phyloP scores from a whole-genome alignment of 2,888 invertebrate species.

The Agrotis clavis region DNA sequence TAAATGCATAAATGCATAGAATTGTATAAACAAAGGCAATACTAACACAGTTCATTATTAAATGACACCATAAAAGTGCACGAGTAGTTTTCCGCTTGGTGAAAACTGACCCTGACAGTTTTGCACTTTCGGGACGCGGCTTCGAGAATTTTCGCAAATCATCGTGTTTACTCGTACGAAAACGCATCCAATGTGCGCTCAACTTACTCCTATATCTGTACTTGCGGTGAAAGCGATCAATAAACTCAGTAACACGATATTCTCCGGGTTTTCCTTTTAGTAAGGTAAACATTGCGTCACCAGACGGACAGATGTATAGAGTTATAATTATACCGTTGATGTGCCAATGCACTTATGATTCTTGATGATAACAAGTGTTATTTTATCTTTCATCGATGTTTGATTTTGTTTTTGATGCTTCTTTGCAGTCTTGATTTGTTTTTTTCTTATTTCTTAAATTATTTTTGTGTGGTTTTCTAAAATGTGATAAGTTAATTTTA shows the following conservation, averaged over 20 bases:
- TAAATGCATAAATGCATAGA: too few relatives aligned
- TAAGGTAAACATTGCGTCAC: constrained; percentile 44
- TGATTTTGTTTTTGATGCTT: background rate
- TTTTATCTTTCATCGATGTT: constrained; percentile 7
- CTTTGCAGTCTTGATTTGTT: background rate
- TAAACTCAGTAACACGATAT: constrained; percentile 57
- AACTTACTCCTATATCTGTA: constrained; percentile 15
- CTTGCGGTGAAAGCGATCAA: constrained; percentile 53
- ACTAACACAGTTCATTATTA: too few relatives aligned
- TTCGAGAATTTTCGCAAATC: background rate
- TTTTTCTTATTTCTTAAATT: too few relatives aligned
- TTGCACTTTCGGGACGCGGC: background rate
- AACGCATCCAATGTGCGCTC: constrained; percentile 28
- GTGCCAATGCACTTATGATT: constrained; percentile 14
- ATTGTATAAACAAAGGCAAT: too few relatives aligned
- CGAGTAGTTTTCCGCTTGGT: too few relatives aligned
- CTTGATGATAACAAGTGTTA: constrained; percentile 4
- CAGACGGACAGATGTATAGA: constrained; percentile 13
- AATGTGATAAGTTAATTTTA: too few relatives aligned
- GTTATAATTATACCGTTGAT: constrained; percentile 31
- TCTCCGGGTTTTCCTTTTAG: constrained; percentile 60
- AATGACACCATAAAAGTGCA: too few relatives aligned
- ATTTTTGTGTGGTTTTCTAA: too few relatives aligned
- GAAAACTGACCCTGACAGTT: too few relatives aligned
- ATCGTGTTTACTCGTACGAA: constrained; percentile 5